Evolutionary conservation across 2,888 invertebrate species (phyloP).

Genomic region (Ornithoptera priamus): DNA sequence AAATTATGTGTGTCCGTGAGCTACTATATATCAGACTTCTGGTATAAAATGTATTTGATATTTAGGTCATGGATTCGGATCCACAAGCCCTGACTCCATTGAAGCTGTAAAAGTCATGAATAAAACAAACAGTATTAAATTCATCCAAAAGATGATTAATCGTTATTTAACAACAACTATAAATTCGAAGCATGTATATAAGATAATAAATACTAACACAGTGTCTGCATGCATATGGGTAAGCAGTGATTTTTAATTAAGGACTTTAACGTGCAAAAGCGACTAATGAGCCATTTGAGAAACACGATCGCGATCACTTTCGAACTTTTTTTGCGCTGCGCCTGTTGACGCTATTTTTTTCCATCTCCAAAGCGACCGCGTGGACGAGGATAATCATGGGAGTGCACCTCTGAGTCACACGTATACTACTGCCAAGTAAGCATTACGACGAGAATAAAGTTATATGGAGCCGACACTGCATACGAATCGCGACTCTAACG

Average conservation of each 20-base stretch:
- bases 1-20: slow-evolving; percentile 24
- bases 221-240: background rate
- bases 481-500: slow-evolving; percentile 52
- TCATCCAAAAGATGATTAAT: slow-evolving; percentile 28
- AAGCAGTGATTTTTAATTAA: slow-evolving; percentile 24
- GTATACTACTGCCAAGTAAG: slow-evolving; percentile 60
- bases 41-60: slow-evolving; percentile 28
- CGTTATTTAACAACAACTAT: slow-evolving; percentile 32
- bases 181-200: slow-evolving; percentile 26
- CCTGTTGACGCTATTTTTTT: slow-evolving; percentile 43
- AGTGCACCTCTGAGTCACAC: slow-evolving; percentile 67
- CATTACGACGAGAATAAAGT: slow-evolving; percentile 46
- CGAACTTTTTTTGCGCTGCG: slow-evolving; percentile 35
- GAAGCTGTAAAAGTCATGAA: too few species aligned
- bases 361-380: slow-evolving; percentile 39
- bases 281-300: slow-evolving; percentile 37
- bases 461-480: slow-evolving; percentile 46
- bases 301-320: slow-evolving; percentile 39
- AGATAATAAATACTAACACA: slow-evolving; percentile 10
- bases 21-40: slow-evolving; percentile 26
- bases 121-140: too few species aligned
- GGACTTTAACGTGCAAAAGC: slow-evolving; percentile 22
- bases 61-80: too few species aligned
- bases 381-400: slow-evolving; percentile 57
- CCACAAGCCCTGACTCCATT: too few species aligned